phyloP scores from a whole-genome alignment of 2,113 vertebrate genomes.

The Tor tambroides region DNA sequence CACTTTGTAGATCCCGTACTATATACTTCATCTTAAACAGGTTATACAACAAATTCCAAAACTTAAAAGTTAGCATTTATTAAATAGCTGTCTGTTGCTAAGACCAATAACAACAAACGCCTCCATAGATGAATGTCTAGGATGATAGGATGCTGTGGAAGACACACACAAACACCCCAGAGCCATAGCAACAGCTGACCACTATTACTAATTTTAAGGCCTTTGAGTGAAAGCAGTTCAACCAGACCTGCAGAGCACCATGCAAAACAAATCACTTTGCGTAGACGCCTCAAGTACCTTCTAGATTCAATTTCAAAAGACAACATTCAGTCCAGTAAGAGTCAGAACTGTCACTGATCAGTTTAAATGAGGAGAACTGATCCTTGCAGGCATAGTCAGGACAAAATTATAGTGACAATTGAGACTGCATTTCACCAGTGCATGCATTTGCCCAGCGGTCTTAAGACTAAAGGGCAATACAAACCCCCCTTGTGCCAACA shows the following conservation, averaged over 20 bases:
- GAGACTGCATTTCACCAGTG: slow-evolving; percentile 14
- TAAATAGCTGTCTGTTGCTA: slow-evolving; percentile 8
- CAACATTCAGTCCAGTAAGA: background rate
- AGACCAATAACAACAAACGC: slow-evolving; percentile 29
- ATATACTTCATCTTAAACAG: background rate
- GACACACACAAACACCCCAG: slow-evolving; percentile 12
- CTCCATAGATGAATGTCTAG: slow-evolving; percentile 12
- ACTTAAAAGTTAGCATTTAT: background rate
- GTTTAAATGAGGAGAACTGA: no score
- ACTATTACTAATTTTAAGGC: slow-evolving; percentile 6
- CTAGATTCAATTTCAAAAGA: background rate
- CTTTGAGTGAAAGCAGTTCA: background rate
- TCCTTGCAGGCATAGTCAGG: slow-evolving; percentile 2
- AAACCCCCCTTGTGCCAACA: slow-evolving; percentile 10
- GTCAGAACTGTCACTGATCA: no score
- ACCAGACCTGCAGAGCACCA: background rate
- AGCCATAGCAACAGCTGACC: slow-evolving; percentile 38
- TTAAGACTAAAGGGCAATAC: slow-evolving; percentile 10
- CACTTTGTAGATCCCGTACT: background rate
- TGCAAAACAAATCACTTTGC: background rate
- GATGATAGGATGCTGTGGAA: background rate
- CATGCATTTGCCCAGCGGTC: slow-evolving; percentile 8
- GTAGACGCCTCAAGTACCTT: background rate
- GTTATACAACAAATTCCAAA: no score
- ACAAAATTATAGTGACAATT: slow-evolving; percentile 24